Evolutionary conservation across 2,113 vertebrate species (phyloP).

Genomic region (Centropus unirufus): DNA sequence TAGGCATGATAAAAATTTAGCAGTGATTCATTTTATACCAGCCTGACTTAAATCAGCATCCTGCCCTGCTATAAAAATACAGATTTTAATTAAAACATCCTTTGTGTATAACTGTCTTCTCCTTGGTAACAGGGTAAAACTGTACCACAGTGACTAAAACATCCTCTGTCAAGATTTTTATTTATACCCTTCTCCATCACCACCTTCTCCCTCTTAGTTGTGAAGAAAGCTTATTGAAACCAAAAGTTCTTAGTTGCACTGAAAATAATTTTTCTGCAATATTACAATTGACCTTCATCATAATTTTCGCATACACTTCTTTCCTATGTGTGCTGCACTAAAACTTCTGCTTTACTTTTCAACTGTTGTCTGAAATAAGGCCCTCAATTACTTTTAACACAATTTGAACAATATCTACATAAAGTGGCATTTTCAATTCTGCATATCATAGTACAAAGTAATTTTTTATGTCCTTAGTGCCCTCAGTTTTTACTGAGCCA

Average conservation of each 20-base stretch:
- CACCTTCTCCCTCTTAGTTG: not conserved
- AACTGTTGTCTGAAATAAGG: not conserved
- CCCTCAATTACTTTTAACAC: not conserved
- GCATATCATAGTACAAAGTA: not conserved
- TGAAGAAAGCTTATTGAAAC: not conserved
- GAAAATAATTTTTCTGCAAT: not conserved
- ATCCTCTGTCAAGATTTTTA: not conserved
- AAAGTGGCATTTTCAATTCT: not conserved
- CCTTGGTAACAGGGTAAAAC: not conserved
- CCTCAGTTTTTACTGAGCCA: not conserved
- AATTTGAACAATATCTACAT: not conserved
- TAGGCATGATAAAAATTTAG: not conserved
- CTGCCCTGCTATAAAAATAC: not conserved
- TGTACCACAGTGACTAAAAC: not conserved
- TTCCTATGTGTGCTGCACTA: not conserved
- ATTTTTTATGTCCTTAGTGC: not conserved
- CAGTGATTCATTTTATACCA: not conserved
- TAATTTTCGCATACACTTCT: not conserved
- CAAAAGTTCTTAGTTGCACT: not conserved
- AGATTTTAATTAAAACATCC: slow-evolving; percentile 11
- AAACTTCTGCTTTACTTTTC: not conserved
- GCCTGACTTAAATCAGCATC: not conserved
- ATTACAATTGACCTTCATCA: not conserved
- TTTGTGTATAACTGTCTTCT: not conserved
- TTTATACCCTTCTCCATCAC: not conserved